phyloP scores from a whole-genome alignment of 2,888 invertebrate species.

The Alloscopus bannaensis region DNA sequence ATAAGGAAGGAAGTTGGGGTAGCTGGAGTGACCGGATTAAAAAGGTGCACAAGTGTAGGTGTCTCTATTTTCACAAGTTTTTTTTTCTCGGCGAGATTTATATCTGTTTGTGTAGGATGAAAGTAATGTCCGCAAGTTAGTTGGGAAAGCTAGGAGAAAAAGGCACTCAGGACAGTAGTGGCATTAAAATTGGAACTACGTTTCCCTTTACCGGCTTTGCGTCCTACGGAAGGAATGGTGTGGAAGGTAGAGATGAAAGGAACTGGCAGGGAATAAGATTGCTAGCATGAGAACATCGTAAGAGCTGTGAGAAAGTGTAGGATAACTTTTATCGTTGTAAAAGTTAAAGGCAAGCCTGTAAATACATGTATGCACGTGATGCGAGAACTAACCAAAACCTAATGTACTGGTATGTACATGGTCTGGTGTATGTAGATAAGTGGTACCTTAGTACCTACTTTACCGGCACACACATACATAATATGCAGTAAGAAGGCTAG shows the following conservation, averaged over 20 bases:
- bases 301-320: neutral
- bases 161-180: neutral
- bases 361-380: no score
- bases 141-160: neutral
- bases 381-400: neutral
- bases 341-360: neutral
- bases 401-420: neutral
- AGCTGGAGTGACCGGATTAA: constrained; percentile 68
- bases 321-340: neutral
- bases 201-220: neutral
- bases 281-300: constrained; percentile 14
- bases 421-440: neutral
- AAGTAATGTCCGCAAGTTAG: neutral
- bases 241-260: neutral
- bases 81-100: constrained; percentile 39
- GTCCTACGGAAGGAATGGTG: neutral
- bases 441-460: no score
- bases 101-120: constrained; percentile 15
- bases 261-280: constrained; percentile 6
- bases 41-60: constrained; percentile 53
- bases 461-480: no score
- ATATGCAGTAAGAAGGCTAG: no score
- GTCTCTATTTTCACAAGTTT: constrained; percentile 46
- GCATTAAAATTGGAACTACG: neutral
- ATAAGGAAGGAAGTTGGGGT: constrained; percentile 71